Base-by-base conservation (phyloP, 2,113 vertebrate genomes). In the Felis catus region DNA sequence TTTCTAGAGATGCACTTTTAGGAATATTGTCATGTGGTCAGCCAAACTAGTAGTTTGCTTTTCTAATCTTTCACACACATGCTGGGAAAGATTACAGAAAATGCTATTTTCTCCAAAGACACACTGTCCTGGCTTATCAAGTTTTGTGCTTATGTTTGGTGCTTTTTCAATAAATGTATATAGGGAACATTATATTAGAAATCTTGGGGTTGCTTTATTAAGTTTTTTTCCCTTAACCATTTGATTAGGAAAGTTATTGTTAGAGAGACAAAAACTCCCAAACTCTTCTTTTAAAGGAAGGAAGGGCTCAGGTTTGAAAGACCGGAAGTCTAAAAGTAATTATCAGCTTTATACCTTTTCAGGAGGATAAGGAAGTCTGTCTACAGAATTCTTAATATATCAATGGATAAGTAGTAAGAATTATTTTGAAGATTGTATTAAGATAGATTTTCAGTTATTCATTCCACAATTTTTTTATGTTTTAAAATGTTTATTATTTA, bases 21-120 rank as follows among this genome's bases (percentile, higher is more conserved):
- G 73, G 83, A 85, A 65, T 94, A 73, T 79, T 31, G 29, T 89
- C 48, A 85, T n/a, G 6, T 85, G 76, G 25, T 19, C 87, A 89
- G 36, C 1, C n/a, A 27, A 66, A 90, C 14, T 16, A 71, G 21
- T 83, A 41, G 70, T 70, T 95, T 68, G 36, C 45, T 91, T 97
- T 92, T 36, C n/a, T 71, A 39, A 8, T n/a, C 45, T 93, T 90
- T 91, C 29, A 91, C 9, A 91, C 12, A 70, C 13, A 25, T 25
- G 2, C 83, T 91, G 94, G 61, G 63, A 86, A 95, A 80, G 21
- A 68, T 33, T 70, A 78, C 18, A 70, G 70, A 89, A 89, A 95
- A 92, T 79, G 36, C 0, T 53, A 13, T 81, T 89, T 85, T 88
- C 41, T 53, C 8, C 58, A 87, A 84, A 36, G 65, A 90, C 19